Evolutionary conservation across 2,113 vertebrate species (phyloP).

Genomic region (Petrocephalus microphthalmus): DNA sequence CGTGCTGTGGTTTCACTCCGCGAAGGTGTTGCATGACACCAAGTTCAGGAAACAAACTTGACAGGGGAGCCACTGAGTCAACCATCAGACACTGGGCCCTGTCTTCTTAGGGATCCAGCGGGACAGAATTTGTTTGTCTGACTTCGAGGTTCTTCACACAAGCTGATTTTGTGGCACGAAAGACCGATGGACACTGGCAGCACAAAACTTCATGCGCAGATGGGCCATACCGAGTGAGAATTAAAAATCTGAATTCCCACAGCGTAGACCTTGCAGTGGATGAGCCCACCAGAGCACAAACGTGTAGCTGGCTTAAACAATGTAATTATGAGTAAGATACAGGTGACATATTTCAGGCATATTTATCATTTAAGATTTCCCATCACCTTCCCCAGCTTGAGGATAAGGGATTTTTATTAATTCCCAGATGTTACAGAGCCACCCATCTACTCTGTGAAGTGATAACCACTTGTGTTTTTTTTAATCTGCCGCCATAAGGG

Average conservation of each 20-base stretch:
- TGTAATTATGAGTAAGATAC: neutral
- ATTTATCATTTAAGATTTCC: neutral
- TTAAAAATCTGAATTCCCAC: neutral
- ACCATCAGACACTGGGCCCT: neutral
- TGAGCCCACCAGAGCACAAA: neutral
- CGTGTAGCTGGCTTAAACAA: neutral
- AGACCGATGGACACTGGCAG: neutral
- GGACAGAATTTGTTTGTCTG: neutral
- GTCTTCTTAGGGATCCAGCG: neutral
- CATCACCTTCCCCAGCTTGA: neutral
- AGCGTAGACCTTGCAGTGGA: neutral
- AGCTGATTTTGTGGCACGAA: neutral
- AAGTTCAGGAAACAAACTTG: neutral
- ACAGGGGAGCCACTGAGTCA: neutral
- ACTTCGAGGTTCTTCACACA: neutral
- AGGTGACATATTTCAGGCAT: neutral
- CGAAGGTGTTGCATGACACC: neutral
- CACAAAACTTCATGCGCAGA: neutral
- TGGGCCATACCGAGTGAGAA: neutral
- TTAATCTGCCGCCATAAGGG: neutral
- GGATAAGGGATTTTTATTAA: neutral
- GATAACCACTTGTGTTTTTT: neutral
- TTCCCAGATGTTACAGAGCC: neutral
- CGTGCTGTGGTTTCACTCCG: neutral
- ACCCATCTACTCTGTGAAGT: neutral